phyloP scores from a whole-genome alignment of 1,140 invertebrate genomes.

The Proctacanthus coquilletti region DNA sequence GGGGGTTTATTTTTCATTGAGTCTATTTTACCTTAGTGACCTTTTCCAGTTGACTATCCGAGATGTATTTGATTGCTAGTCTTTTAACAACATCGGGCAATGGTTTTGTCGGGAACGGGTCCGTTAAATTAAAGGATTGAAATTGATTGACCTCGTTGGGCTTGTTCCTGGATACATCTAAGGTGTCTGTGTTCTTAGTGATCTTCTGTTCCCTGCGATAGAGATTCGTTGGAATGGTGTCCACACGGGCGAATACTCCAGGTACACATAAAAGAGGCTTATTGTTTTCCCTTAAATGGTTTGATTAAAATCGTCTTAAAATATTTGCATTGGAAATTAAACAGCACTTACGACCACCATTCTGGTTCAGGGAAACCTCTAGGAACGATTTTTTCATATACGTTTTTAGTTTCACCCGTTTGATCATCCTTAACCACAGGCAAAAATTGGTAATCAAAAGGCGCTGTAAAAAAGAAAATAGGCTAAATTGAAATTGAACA shows the following conservation, averaged over 20 bases:
- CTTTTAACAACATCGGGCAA: slow-evolving; percentile 27
- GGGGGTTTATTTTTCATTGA: slow-evolving; percentile 5
- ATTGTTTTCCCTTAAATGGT: slow-evolving; percentile 31
- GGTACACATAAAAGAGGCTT: slow-evolving; percentile 57
- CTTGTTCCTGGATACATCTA: slow-evolving; percentile 31
- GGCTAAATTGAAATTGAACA: too few species aligned
- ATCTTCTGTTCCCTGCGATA: slow-evolving; percentile 31
- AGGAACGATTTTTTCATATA: slow-evolving; percentile 52
- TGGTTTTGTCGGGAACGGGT: slow-evolving; percentile 19
- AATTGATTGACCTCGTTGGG: slow-evolving; percentile 34
- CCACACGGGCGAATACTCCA: slow-evolving; percentile 59
- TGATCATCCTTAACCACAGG: slow-evolving; percentile 40
- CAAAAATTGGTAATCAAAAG: slow-evolving; percentile 84
- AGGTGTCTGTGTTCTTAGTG: slow-evolving; percentile 19
- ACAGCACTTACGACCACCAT: slow-evolving; percentile 38
- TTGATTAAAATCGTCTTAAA: not conserved
- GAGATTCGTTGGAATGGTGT: slow-evolving; percentile 41
- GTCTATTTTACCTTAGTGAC: slow-evolving; percentile 16
- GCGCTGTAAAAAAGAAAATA: slow-evolving; percentile 36
- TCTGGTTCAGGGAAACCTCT: slow-evolving; percentile 37
- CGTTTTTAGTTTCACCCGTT: slow-evolving; percentile 34
- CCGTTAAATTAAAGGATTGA: slow-evolving; percentile 19
- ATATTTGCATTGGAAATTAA: not conserved
- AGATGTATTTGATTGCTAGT: slow-evolving; percentile 26
- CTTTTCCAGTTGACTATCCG: slow-evolving; percentile 20